Evolutionary conservation across 2,888 invertebrate genomes (phyloP).

Genomic region (Corythucha ciliata): DNA sequence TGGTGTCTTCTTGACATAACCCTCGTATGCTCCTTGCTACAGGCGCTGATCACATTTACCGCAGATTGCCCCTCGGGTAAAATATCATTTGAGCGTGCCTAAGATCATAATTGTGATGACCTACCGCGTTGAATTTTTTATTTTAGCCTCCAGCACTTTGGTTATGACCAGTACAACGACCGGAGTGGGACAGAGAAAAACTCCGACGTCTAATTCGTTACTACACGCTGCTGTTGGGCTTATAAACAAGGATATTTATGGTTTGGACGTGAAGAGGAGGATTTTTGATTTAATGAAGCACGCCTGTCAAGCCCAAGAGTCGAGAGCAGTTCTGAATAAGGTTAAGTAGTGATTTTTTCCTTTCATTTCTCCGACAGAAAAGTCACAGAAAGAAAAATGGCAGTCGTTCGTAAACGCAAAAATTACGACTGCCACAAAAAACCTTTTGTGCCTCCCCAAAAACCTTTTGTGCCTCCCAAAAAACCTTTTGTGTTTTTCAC

Average conservation of each 20-base stretch:
- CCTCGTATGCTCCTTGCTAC: constrained; percentile 47
- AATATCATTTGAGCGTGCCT: constrained; percentile 12
- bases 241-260: constrained; percentile 47
- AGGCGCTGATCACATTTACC: constrained; percentile 53
- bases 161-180: constrained; percentile 46
- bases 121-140: constrained; percentile 5
- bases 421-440: too few species aligned
- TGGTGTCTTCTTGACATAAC: constrained; percentile 54
- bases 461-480: too few species aligned
- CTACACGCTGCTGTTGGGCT: constrained; percentile 46
- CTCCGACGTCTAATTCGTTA: constrained; percentile 46
- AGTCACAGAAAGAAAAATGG: too few species aligned
- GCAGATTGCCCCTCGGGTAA: constrained; percentile 54
- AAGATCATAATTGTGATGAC: background rate
- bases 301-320: constrained; percentile 50
- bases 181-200: constrained; percentile 46
- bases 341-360: constrained; percentile 39
- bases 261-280: constrained; percentile 43
- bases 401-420: too few species aligned
- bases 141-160: constrained; percentile 46
- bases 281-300: constrained; percentile 48
- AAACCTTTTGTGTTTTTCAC: too few species aligned
- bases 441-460: too few species aligned
- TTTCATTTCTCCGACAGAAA: background rate
- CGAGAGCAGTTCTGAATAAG: constrained; percentile 52